Evolutionary conservation across 2,888 invertebrate genomes (phyloP).

Genomic region (Baronia brevicornis): DNA sequence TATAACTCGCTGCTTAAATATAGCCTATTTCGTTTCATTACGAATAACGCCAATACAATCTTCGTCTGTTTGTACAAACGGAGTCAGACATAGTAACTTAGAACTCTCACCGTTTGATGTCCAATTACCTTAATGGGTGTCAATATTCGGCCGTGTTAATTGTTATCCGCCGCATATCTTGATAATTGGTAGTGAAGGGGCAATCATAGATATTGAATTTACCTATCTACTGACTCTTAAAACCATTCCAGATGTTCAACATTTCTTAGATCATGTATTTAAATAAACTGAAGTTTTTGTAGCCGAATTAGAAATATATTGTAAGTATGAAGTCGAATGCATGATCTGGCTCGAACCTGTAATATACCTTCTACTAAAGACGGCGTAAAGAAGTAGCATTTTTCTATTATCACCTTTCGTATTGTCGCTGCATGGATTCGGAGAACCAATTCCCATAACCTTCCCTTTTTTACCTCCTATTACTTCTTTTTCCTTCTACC

Average conservation of each 20-base stretch:
- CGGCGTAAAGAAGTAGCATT: too few relatives aligned
- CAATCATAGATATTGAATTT: slow-evolving; percentile 49
- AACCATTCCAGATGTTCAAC: too few relatives aligned
- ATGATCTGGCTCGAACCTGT: too few relatives aligned
- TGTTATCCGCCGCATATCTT: slow-evolving; percentile 27
- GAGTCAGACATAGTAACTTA: slow-evolving; percentile 33
- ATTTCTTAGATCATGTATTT: too few relatives aligned
- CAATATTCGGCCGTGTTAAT: slow-evolving; percentile 34
- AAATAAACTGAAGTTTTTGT: neutral
- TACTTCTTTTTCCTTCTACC: too few relatives aligned
- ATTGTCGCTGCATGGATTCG: too few relatives aligned
- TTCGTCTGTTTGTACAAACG: slow-evolving; percentile 39
- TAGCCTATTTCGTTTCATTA: slow-evolving; percentile 19
- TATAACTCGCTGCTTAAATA: neutral
- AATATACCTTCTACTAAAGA: too few relatives aligned
- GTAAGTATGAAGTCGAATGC: neutral
- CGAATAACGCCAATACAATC: slow-evolving; percentile 38
- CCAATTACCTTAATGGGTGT: slow-evolving; percentile 43
- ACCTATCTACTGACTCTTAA: slow-evolving; percentile 48
- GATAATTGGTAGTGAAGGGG: slow-evolving; percentile 30
- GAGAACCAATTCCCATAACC: too few relatives aligned
- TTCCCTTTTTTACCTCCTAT: too few relatives aligned
- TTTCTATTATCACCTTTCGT: too few relatives aligned
- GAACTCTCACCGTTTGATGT: slow-evolving; percentile 33
- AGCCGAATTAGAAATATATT: slow-evolving; percentile 1